A percentile compares a stretch with the other conserved stretches of the same genome.
phyloP scores from a whole-genome alignment of 1,140 invertebrate species.

The Diorhabda sublineata region DNA sequence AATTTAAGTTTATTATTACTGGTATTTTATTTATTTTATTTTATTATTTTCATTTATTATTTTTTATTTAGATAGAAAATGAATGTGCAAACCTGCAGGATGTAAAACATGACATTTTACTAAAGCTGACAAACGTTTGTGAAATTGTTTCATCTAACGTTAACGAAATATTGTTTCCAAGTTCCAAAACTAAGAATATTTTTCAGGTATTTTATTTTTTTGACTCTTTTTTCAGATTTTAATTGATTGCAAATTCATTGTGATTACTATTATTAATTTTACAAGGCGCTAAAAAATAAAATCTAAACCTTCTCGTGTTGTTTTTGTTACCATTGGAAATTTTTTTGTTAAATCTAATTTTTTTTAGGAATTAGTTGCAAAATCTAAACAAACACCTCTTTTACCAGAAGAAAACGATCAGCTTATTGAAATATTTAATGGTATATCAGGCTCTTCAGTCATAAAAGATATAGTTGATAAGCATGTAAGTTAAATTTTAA shows the following conservation, averaged over 20 bases:
- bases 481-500: constrained; percentile 53
- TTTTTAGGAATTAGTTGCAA: constrained; percentile 40
- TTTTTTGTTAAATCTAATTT: constrained; percentile 9
- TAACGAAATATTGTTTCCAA: constrained; percentile 48
- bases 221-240: constrained; percentile 10
- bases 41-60: constrained; percentile 40
- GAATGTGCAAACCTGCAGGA: constrained; percentile 54
- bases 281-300: too few relatives aligned
- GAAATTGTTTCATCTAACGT: constrained; percentile 51
- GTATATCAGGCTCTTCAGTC: constrained; percentile 52
- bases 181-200: constrained; percentile 43
- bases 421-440: constrained; percentile 42
- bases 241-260: constrained; percentile 21
- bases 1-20: neutral
- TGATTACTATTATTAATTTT: constrained; percentile 17
- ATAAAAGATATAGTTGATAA: constrained; percentile 59
- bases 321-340: too few relatives aligned
- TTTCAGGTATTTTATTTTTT: constrained; percentile 41
- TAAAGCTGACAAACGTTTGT: constrained; percentile 52
- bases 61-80: constrained; percentile 56
- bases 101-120: constrained; percentile 51
- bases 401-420: constrained; percentile 39
- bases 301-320: too few relatives aligned
- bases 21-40: constrained; percentile 32
- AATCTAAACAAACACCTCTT: constrained; percentile 35